phyloP scores from a whole-genome alignment of 2,888 invertebrate genomes.

The Augiades crinisus region DNA sequence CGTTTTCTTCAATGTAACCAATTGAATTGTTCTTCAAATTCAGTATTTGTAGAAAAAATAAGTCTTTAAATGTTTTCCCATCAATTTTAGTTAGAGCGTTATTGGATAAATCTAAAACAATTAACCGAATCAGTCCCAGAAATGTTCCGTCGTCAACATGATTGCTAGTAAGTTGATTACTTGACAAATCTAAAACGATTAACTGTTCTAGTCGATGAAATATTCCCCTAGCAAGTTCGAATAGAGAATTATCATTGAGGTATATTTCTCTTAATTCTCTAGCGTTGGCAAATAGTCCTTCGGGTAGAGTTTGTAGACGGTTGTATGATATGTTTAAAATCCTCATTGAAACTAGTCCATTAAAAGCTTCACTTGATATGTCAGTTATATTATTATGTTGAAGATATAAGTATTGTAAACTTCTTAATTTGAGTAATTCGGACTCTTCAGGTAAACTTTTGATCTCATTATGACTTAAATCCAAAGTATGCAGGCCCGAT shows the following conservation, averaged over 20 bases:
- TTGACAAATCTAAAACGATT: conserved; percentile 90
- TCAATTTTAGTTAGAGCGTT: conserved; percentile 93
- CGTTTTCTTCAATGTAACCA: conserved; percentile 93
- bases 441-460: conserved; percentile 87
- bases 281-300: conserved; percentile 90
- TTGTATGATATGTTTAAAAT: conserved; percentile 94
- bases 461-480: conserved; percentile 91
- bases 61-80: conserved; percentile 91
- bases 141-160: conserved; percentile 93
- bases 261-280: conserved; percentile 91
- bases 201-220: conserved; percentile 93
- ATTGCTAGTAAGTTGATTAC: conserved; percentile 91
- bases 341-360: conserved; percentile 89
- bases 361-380: conserved; percentile 89
- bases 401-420: conserved; percentile 89
- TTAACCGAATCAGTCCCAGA: conserved; percentile 90
- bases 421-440: conserved; percentile 87
- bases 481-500: conserved; percentile 87
- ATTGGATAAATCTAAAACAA: conserved; percentile 92
- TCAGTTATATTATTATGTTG: conserved; percentile 92
- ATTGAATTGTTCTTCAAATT: conserved; percentile 93
- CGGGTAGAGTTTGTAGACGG: conserved; percentile 89
- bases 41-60: conserved; percentile 92
- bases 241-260: conserved; percentile 91
- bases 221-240: conserved; percentile 90